Conservation (phyloP, 2,888 invertebrate species). For the Protonemura montana region DNA sequence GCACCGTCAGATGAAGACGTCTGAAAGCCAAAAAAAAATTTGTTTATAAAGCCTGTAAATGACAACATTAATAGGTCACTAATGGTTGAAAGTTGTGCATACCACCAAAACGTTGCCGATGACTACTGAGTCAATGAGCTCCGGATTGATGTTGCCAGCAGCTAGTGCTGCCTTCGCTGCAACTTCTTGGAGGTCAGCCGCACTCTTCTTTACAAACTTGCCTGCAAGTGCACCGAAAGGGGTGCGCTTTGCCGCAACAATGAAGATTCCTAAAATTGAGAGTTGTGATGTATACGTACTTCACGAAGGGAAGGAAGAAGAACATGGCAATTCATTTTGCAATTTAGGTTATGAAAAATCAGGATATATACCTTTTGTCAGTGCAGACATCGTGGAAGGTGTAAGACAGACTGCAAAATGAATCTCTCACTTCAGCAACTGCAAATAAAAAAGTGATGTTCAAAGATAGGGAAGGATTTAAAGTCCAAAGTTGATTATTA, state of each 20-base stretch:
- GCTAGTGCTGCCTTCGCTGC: slow-evolving; percentile 82
- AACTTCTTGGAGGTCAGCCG: slow-evolving; percentile 81
- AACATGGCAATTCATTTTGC: background rate
- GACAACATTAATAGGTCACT: too few species aligned
- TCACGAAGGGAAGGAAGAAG: slow-evolving; percentile 44
- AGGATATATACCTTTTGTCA: slow-evolving; percentile 46
- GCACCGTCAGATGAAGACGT: slow-evolving; percentile 81
- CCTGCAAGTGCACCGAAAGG: slow-evolving; percentile 97
- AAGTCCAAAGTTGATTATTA: background rate
- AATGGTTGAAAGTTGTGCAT: slow-evolving; percentile 56
- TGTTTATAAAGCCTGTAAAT: too few species aligned
- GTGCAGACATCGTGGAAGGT: slow-evolving; percentile 43
- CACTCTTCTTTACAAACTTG: slow-evolving; percentile 74
- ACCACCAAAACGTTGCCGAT: slow-evolving; percentile 90
- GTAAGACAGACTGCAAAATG: background rate
- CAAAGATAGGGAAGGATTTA: background rate
- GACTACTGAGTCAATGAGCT: slow-evolving; percentile 85
- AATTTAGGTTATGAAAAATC: too few species aligned
- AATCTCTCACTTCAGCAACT: background rate
- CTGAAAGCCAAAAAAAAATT: slow-evolving; percentile 59
- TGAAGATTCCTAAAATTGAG: slow-evolving; percentile 75
- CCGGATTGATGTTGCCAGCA: slow-evolving; percentile 82
- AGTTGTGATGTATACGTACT: too few species aligned
- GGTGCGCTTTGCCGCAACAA: slow-evolving; percentile 95
- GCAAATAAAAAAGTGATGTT: slow-evolving; percentile 3